Conservation (phyloP, 2,888 invertebrate genomes). For the Lycocerus yunnanus region DNA sequence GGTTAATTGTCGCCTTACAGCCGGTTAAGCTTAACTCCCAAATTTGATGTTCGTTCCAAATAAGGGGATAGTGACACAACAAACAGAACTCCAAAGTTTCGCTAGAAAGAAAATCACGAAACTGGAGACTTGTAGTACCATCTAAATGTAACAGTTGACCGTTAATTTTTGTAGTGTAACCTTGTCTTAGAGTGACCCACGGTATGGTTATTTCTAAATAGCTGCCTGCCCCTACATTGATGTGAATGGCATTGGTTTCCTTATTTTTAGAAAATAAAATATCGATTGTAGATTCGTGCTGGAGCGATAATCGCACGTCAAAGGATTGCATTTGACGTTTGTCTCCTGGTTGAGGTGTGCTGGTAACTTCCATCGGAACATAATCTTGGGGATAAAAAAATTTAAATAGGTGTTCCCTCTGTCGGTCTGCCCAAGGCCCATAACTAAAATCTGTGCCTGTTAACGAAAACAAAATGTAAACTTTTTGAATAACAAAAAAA, state of each 20-base stretch:
- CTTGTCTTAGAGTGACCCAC: constrained; percentile 86
- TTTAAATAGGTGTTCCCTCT: constrained; percentile 91
- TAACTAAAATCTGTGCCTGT: constrained; percentile 88
- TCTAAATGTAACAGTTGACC: constrained; percentile 94
- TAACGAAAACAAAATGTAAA: constrained; percentile 23
- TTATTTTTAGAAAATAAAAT: constrained; percentile 93
- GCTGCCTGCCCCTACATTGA: constrained; percentile 93
- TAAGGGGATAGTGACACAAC: constrained; percentile 85
- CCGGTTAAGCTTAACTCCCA: constrained; percentile 92
- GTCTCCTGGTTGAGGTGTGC: constrained; percentile 84
- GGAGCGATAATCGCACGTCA: constrained; percentile 87
- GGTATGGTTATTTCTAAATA: constrained; percentile 96
- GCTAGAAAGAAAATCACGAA: constrained; percentile 89
- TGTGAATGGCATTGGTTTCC: constrained; percentile 96
- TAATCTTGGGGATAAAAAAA: constrained; percentile 95
- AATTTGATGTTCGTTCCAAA: constrained; percentile 96
- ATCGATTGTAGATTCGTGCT: constrained; percentile 93
- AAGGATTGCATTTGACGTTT: constrained; percentile 87
- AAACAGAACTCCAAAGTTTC: constrained; percentile 94
- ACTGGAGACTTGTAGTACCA: constrained; percentile 92
- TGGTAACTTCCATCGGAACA: constrained; percentile 77
- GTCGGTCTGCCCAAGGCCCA: constrained; percentile 98
- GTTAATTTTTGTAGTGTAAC: constrained; percentile 88
- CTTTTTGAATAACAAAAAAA: too few relatives aligned
- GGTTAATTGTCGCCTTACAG: constrained; percentile 90